Evolutionary conservation across 23 tunicate species (phyloP).

Genomic region (Oikopleura dioica): DNA sequence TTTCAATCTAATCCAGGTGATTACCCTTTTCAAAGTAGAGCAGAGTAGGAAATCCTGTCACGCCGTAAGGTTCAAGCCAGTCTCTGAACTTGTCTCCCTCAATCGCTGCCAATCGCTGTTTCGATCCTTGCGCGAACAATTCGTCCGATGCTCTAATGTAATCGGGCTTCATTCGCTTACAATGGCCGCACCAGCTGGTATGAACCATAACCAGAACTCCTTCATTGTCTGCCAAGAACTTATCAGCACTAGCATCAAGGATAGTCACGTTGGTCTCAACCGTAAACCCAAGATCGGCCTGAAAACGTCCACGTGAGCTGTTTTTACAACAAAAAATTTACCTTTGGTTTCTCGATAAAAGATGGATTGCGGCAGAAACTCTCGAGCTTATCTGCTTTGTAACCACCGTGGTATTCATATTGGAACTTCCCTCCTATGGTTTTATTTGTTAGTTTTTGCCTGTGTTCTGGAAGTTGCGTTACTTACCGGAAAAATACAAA

Average conservation of each 20-base stretch:
- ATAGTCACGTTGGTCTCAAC: too few relatives aligned
- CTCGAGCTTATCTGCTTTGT: neutral
- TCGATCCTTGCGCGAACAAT: neutral
- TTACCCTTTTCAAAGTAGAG: neutral
- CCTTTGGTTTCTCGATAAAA: neutral
- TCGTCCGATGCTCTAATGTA: neutral
- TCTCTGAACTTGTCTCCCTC: neutral
- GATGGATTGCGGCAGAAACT: neutral
- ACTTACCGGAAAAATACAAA: neutral
- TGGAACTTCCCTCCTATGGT: neutral
- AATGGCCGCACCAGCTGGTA: neutral
- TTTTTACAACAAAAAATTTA: neutral
- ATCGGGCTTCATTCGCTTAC: neutral
- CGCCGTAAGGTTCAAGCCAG: neutral
- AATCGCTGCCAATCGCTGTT: neutral
- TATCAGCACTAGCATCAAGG: neutral
- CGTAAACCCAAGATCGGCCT: too few relatives aligned
- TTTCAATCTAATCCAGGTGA: too few relatives aligned
- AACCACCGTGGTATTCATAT: neutral
- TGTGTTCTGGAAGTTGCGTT: too few relatives aligned
- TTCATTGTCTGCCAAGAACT: neutral
- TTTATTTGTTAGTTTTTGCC: too few relatives aligned
- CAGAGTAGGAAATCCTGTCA: neutral
- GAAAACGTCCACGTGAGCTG: too few relatives aligned
- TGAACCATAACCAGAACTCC: neutral